Evolutionary conservation across 2,888 invertebrate species (phyloP).

Genomic region (Drosophila merina): DNA sequence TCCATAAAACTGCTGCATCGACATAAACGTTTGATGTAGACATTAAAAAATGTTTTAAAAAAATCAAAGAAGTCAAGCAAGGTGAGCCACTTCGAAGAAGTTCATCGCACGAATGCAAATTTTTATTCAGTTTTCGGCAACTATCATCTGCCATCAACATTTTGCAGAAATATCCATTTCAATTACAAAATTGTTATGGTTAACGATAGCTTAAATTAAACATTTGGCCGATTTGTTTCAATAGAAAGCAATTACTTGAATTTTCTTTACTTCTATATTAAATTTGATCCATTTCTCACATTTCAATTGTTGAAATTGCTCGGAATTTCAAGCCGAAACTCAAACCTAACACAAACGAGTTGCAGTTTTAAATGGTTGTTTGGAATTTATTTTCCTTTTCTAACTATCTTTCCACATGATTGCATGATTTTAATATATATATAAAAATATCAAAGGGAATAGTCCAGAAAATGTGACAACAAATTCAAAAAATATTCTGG

Average conservation of each 20-base stretch:
- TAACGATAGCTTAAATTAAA: neutral
- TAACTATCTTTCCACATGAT: slow-evolving; percentile 48
- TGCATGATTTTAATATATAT: slow-evolving; percentile 65
- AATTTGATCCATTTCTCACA: neutral
- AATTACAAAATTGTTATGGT: neutral
- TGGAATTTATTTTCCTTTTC: slow-evolving; percentile 12
- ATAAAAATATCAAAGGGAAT: slow-evolving; percentile 17
- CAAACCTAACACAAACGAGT: neutral
- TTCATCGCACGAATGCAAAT: slow-evolving; percentile 22
- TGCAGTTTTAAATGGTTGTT: neutral
- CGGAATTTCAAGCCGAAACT: neutral
- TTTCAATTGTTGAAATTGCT: slow-evolving; percentile 11
- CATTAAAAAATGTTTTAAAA: slow-evolving; percentile 13
- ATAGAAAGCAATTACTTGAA: neutral
- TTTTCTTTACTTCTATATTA: neutral
- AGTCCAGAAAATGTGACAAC: too few relatives aligned
- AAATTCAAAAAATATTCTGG: too few relatives aligned
- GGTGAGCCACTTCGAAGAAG: slow-evolving; percentile 18
- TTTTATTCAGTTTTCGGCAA: neutral
- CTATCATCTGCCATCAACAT: neutral
- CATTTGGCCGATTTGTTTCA: too few relatives aligned
- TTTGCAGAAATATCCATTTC: neutral
- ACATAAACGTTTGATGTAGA: slow-evolving; percentile 26
- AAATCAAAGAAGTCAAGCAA: slow-evolving; percentile 26
- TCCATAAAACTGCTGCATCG: slow-evolving; percentile 28